phyloP scores from a whole-genome alignment of 2,113 vertebrate species.

The Scomber colias region DNA sequence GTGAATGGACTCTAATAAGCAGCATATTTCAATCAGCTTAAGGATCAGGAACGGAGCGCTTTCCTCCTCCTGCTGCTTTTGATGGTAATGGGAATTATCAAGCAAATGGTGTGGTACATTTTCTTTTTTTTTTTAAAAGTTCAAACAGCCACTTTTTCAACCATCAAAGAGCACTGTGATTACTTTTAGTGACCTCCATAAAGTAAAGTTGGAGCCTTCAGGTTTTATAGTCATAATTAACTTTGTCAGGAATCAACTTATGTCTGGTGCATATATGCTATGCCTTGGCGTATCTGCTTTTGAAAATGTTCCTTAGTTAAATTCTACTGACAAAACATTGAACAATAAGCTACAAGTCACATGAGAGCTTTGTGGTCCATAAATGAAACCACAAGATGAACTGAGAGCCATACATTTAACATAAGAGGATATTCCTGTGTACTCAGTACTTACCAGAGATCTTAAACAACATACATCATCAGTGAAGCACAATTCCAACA shows the following conservation, averaged over 20 bases:
- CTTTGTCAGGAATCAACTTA: not conserved
- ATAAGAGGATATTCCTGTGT: constrained; percentile 4
- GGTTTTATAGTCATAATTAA: constrained; percentile 2
- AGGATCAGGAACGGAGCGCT: constrained; percentile 53
- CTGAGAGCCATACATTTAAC: constrained; percentile 11
- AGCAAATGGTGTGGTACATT: constrained; percentile 42
- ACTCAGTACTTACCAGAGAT: constrained; percentile 19
- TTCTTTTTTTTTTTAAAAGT: constrained; percentile 42
- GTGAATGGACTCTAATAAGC: constrained; percentile 77
- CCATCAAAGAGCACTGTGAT: constrained; percentile 5
- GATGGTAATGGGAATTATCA: constrained; percentile 67
- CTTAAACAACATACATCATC: constrained; percentile 23
- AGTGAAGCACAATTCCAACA: constrained; percentile 5
- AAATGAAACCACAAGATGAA: not conserved
- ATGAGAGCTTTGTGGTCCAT: not conserved
- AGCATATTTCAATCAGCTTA: constrained; percentile 76
- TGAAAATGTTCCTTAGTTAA: not conserved
- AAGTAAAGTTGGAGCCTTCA: constrained; percentile 11
- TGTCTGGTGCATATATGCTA: not conserved
- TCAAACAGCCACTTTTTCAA: constrained; percentile 33
- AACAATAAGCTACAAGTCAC: not conserved
- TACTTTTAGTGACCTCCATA: constrained; percentile 14
- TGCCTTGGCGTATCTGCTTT: not conserved
- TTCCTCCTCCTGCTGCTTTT: constrained; percentile 55
- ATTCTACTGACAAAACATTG: not conserved